These are phyloP conservation scores for Vanessa cardui DNA, from an alignment of 2,888 invertebrate species.

Conservation along the genomic window DNA sequence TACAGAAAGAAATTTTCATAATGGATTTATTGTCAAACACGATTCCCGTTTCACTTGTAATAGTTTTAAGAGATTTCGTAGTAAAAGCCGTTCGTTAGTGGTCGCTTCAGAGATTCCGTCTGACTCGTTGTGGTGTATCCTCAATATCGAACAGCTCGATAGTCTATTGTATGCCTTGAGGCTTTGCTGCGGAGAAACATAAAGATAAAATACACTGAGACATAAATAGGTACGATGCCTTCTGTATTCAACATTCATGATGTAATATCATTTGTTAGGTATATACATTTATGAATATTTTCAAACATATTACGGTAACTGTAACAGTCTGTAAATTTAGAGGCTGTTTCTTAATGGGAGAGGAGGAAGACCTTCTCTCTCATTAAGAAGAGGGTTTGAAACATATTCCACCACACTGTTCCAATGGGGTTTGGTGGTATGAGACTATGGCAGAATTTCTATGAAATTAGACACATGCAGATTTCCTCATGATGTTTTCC, in stretches of 20 bases:
- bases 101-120: conserved; percentile 14
- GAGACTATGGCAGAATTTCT: too few relatives aligned
- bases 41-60: background rate
- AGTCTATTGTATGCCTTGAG: conserved; percentile 22
- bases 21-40: background rate
- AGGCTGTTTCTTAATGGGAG: too few relatives aligned
- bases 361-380: too few relatives aligned
- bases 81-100: conserved; percentile 20
- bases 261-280: too few relatives aligned
- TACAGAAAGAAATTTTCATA: background rate
- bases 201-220: conserved; percentile 11
- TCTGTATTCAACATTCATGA: background rate
- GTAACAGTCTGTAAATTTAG: too few relatives aligned
- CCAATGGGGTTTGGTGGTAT: too few relatives aligned
- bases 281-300: too few relatives aligned
- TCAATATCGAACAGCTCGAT: conserved; percentile 22
- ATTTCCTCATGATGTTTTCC: too few relatives aligned
- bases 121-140: conserved; percentile 8
- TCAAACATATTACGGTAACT: too few relatives aligned
- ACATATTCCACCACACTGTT: too few relatives aligned
- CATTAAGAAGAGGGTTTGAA: too few relatives aligned
- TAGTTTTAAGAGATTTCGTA: conserved; percentile 7
- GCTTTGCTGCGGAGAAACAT: conserved; percentile 2
- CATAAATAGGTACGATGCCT: background rate
- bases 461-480: too few relatives aligned